Evolutionary conservation across 2,888 invertebrate species (phyloP).

Genomic region (Pammene aurita): DNA sequence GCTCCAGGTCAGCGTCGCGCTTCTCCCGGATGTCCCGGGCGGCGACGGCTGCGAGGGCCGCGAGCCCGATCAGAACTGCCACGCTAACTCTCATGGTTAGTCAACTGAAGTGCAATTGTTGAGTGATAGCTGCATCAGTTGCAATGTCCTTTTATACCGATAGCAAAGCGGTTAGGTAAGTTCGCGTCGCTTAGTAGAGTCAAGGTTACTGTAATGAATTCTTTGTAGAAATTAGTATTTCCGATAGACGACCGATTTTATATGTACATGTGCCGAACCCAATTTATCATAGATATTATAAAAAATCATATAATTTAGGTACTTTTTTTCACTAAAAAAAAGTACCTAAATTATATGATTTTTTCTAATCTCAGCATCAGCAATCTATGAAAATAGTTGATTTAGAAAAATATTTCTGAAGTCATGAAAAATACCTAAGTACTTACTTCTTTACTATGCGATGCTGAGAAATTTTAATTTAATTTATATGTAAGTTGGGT

Average conservation of each 20-base stretch:
- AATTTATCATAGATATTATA: background rate
- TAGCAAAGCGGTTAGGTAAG: conserved; percentile 64
- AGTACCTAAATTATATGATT: background rate
- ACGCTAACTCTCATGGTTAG: conserved; percentile 69
- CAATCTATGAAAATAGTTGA: too few species aligned
- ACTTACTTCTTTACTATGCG: too few species aligned
- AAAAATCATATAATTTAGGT: background rate
- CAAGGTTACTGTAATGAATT: conserved; percentile 63
- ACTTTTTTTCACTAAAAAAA: too few species aligned
- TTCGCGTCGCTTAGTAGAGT: conserved; percentile 58
- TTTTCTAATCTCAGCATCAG: background rate
- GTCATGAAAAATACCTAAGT: too few species aligned
- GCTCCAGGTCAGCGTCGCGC: conserved; percentile 78
- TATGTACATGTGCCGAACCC: background rate
- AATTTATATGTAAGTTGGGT: too few species aligned
- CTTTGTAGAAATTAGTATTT: conserved; percentile 62
- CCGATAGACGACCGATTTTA: conserved; percentile 40
- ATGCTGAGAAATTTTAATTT: too few species aligned
- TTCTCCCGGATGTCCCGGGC: conserved; percentile 78
- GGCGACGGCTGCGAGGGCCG: conserved; percentile 78
- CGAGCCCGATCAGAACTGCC: conserved; percentile 68
- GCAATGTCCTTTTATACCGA: conserved; percentile 74
- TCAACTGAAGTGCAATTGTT: conserved; percentile 57
- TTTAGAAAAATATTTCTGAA: too few species aligned
- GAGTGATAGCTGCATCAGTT: conserved; percentile 68